These are phyloP conservation scores for Halcyon leucocephala DNA, from an alignment of 2,797 vertebrate genomes.

Conservation along the genomic window DNA sequence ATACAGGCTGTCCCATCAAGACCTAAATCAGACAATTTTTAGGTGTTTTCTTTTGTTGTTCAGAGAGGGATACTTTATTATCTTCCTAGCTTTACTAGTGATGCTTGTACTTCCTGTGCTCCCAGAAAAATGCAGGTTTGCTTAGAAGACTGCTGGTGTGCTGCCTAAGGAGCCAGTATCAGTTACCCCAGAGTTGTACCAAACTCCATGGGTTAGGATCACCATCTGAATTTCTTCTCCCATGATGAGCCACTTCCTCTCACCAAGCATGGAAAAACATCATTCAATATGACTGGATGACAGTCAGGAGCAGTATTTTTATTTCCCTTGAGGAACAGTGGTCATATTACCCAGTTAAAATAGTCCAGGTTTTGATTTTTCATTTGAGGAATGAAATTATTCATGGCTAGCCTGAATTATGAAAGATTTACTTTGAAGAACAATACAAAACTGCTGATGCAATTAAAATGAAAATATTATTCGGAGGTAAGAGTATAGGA, in stretches of 20 bases:
- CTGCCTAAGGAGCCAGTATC: not conserved
- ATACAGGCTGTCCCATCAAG: not conserved
- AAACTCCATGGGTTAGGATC: not conserved
- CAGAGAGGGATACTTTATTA: not conserved
- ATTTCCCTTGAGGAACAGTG: not conserved
- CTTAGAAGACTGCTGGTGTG: not conserved
- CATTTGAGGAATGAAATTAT: slow-evolving; percentile 8
- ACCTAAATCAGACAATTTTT: not conserved
- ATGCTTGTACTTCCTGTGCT: not conserved
- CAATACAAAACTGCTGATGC: not conserved
- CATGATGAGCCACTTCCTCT: not conserved
- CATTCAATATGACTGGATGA: not conserved
- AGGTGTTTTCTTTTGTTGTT: not conserved
- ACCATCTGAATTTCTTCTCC: not conserved
- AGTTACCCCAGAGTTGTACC: not conserved
- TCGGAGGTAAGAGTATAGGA: not conserved
- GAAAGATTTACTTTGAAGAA: slow-evolving; percentile 6
- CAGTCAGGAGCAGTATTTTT: not conserved
- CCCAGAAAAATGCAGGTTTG: not conserved
- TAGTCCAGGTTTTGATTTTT: not conserved
- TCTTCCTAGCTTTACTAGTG: not conserved
- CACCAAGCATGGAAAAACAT: not conserved
- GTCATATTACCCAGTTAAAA: not conserved
- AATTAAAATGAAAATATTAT: slow-evolving; percentile 30
- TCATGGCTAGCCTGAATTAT: not conserved